Percentiles rank a stretch among this genome's conserved stretches.
Evolutionary conservation across 2,113 vertebrate species (phyloP).

Genomic region (Tragelaphus buxtoni): DNA sequence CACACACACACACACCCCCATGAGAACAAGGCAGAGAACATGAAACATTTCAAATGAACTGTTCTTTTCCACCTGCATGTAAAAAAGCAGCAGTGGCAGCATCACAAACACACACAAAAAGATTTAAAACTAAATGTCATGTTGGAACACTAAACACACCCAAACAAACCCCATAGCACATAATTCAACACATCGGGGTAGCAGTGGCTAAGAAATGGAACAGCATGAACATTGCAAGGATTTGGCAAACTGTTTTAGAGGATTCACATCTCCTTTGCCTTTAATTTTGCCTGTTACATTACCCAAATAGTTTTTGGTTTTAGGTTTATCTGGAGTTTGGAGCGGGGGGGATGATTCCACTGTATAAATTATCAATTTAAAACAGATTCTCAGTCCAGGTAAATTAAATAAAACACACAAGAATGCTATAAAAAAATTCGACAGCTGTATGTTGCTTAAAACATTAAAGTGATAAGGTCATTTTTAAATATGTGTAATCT

Average conservation of each 20-base stretch:
- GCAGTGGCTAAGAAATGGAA: background rate
- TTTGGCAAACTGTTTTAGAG: background rate
- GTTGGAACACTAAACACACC: conserved; percentile 32
- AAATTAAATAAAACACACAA: conserved; percentile 50
- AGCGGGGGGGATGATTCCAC: background rate
- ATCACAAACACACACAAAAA: background rate
- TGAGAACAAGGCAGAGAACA: conserved; percentile 5
- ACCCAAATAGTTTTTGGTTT: conserved; percentile 32
- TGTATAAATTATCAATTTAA: conserved; percentile 45
- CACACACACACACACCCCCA: accelerated
- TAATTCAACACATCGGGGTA: conserved; percentile 34
- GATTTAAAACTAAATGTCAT: conserved; percentile 34
- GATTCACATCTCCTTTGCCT: background rate
- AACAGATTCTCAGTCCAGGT: conserved; percentile 26
- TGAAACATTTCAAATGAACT: background rate
- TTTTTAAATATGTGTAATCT: conserved; percentile 65
- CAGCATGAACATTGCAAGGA: background rate
- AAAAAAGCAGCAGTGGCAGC: background rate
- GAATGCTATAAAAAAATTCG: conserved; percentile 2
- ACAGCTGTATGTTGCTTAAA: conserved; percentile 54
- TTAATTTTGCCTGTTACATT: background rate
- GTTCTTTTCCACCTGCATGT: background rate
- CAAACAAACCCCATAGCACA: conserved; percentile 43
- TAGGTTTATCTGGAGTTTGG: background rate
- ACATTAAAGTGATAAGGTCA: conserved; percentile 60